These are phyloP conservation scores for Bubo scandiacus DNA, from an alignment of 2,113 vertebrate species.

Conservation along the genomic window DNA sequence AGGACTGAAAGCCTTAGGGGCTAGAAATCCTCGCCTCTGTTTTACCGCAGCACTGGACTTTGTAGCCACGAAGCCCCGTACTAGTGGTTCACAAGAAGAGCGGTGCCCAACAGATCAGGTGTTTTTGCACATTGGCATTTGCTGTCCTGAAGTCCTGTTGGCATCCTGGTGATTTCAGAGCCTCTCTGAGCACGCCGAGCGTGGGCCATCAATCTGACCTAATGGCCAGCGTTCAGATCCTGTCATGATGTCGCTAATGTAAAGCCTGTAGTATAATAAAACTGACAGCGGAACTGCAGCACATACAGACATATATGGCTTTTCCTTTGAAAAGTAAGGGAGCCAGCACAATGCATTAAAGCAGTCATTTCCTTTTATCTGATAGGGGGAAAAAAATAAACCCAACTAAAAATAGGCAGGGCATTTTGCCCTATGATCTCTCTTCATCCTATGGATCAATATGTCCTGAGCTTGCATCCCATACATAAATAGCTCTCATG, in stretches of 20 bases:
- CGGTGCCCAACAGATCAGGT: rapidly evolving
- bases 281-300: not conserved
- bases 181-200: not conserved
- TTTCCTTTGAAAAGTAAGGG: conserved; percentile 28
- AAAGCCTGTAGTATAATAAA: not conserved
- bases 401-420: conserved; percentile 64
- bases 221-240: not conserved
- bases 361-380: conserved; percentile 27
- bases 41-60: not conserved
- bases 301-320: not conserved
- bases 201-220: not conserved
- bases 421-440: conserved; percentile 57
- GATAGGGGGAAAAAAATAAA: conserved; percentile 12
- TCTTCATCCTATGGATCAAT: conserved; percentile 55
- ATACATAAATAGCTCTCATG: conserved; percentile 52
- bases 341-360: not conserved
- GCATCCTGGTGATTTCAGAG: not conserved
- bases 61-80: rapidly evolving
- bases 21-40: not conserved
- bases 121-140: not conserved
- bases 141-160: not conserved
- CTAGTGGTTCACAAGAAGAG: not conserved
- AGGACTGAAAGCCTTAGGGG: not conserved
- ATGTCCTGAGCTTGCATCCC: conserved; percentile 48
- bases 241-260: not conserved